Base-by-base conservation (phyloP, 2,797 vertebrate genomes). In the Poecile montanus region DNA sequence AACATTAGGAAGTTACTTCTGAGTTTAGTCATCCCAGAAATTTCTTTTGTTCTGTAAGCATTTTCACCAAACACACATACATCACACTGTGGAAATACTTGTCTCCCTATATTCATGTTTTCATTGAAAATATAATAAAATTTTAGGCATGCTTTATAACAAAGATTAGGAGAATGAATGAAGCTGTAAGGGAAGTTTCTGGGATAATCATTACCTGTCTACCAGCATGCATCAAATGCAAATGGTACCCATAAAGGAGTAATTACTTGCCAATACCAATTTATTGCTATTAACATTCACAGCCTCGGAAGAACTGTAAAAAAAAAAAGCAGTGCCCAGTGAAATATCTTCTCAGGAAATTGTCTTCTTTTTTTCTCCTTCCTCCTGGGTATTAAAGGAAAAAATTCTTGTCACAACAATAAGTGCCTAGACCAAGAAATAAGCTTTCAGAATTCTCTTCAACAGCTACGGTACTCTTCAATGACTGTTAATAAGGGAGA, bases 211-310 rank as follows among this genome's bases (percentile, higher is more conserved):
- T 61, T 77, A 77, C 14, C 30, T 60, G 26, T n/a, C 34, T 26
- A 42, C n/a, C 21, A 83, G 11, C 5, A 53, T 16, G 19, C 4
- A 62, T 66, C 76, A 89, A 92, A 85, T 54, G 16, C 51, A 71
- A 70, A 94, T 94, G 44, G 34, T 66, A 54, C 36, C 75, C 36
- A 0, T 34, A 30, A 85, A 85, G 10, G 13, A 85, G 27, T 83
- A 91, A 93, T 54, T 93, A 76, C 74, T 92, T 94, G 47, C 36
- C 54, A 80, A 58, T 70, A 19, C 27, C 36, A 92, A 63, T 85
- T 85, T 82, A 85, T 78, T 96, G 72, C n/a, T 85, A 81, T 48
- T 48, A 94, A 94, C 40, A 67, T 94, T 94, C 72, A 63, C 58
- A 73, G 8, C 23, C 48, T 58, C 34, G 0, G 57, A 73, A 85